Percentiles rank a stretch among this genome's conserved stretches.
These are phyloP conservation scores for Gymnobelideus leadbeateri DNA, from an alignment of 2,113 vertebrate species.

Conservation along the genomic window DNA sequence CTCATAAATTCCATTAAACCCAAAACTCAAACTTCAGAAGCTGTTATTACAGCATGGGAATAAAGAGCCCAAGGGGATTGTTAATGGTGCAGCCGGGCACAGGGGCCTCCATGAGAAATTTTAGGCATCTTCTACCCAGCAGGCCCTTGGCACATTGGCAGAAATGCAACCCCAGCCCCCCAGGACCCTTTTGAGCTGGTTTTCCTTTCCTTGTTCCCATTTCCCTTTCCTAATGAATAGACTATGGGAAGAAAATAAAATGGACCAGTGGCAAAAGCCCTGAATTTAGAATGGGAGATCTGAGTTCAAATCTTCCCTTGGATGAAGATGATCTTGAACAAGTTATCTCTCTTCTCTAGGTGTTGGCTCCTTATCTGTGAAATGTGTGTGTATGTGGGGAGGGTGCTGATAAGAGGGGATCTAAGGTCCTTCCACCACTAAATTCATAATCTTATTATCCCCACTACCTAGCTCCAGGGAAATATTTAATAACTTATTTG, in stretches of 20 bases:
- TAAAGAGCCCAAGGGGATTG: not conserved
- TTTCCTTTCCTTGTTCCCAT: not conserved
- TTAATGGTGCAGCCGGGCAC: not conserved
- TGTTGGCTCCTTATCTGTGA: not conserved
- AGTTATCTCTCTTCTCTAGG: not conserved
- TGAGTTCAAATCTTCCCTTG: not conserved
- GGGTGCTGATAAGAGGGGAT: rapidly evolving
- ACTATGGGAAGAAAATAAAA: not conserved
- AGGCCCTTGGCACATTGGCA: not conserved
- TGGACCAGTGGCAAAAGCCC: not conserved
- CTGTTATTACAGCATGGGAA: not conserved
- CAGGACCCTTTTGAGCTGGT: not conserved
- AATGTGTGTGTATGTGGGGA: not conserved
- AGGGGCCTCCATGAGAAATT: not conserved
- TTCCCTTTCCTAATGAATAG: not conserved
- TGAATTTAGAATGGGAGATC: not conserved
- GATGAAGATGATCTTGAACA: not conserved
- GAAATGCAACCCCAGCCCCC: not conserved
- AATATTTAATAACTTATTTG: not conserved
- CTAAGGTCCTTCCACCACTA: not conserved
- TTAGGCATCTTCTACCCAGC: not conserved
- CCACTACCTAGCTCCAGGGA: not conserved
- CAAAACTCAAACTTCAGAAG: not conserved
- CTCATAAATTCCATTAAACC: not conserved
- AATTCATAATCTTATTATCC: not conserved